Conservation (phyloP, 2,113 vertebrate species). For the Zingel zingel region DNA sequence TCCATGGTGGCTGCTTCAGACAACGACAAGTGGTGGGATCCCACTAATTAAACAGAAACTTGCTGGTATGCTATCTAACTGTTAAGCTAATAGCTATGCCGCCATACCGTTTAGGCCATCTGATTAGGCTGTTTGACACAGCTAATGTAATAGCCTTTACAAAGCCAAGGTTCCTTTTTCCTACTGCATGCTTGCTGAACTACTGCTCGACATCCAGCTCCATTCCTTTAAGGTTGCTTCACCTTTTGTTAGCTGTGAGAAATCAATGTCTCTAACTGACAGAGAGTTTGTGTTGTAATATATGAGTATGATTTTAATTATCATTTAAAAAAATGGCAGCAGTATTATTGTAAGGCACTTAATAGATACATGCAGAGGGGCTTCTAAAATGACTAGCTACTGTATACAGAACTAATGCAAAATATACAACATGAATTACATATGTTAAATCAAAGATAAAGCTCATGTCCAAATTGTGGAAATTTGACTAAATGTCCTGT, state of each 20-base stretch:
- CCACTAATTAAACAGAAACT: conserved; percentile 72
- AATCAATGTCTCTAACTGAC: background rate
- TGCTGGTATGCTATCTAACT: conserved; percentile 64
- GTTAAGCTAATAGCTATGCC: conserved; percentile 71
- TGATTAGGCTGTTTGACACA: conserved; percentile 64
- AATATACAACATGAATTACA: background rate
- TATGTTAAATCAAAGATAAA: background rate
- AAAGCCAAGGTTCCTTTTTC: conserved; percentile 17
- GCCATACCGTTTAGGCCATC: conserved; percentile 71
- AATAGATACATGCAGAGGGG: background rate
- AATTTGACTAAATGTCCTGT: background rate
- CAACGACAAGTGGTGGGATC: conserved; percentile 44
- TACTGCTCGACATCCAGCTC: conserved; percentile 4
- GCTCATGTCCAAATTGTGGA: conserved; percentile 2
- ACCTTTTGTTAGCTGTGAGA: background rate
- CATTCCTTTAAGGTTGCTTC: conserved; percentile 23
- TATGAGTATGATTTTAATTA: conserved; percentile 2
- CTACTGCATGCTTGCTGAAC: conserved; percentile 16
- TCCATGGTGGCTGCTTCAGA: conserved; percentile 59
- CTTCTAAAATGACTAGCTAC: background rate
- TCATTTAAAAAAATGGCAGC: background rate
- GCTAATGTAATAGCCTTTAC: conserved; percentile 33
- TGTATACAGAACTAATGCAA: background rate
- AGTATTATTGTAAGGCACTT: background rate
- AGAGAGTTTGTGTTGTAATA: conserved; percentile 11